phyloP scores from a whole-genome alignment of 2,113 vertebrate species.

The Dasyornis broadbenti region DNA sequence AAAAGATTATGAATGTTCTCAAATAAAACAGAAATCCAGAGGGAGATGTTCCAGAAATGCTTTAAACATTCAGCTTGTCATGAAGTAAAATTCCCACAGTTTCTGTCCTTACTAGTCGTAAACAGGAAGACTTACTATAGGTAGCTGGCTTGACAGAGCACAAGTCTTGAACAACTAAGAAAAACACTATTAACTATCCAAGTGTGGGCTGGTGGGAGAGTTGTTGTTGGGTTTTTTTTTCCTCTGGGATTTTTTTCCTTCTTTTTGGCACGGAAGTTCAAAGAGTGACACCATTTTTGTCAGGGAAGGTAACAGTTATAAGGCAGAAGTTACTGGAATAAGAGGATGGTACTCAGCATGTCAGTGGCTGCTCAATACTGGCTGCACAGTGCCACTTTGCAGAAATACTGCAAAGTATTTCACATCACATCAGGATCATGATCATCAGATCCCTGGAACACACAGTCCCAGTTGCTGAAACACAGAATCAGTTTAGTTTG shows the following conservation, averaged over 20 bases:
- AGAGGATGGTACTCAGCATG: background rate
- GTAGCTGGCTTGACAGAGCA: background rate
- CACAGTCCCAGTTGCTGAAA: background rate
- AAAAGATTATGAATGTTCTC: background rate
- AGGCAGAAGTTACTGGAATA: background rate
- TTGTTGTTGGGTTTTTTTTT: background rate
- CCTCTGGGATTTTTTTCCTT: background rate
- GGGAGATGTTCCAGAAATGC: background rate
- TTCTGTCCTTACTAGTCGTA: background rate
- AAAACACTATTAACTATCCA: background rate
- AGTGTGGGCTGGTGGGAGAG: fast-evolving
- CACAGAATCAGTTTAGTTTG: background rate
- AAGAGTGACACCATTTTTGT: background rate
- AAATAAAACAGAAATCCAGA: background rate
- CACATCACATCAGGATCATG: background rate
- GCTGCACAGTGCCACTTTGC: background rate
- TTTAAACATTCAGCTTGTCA: background rate
- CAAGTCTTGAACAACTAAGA: background rate
- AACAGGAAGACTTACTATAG: background rate
- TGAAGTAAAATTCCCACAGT: background rate
- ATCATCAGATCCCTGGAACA: fast-evolving
- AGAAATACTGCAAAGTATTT: background rate
- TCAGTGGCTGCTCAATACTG: background rate
- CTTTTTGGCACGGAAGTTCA: background rate
- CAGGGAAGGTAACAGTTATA: background rate